These are phyloP conservation scores for Mactra quadrangularis DNA, from an alignment of 1,140 invertebrate genomes.

Conservation along the genomic window DNA sequence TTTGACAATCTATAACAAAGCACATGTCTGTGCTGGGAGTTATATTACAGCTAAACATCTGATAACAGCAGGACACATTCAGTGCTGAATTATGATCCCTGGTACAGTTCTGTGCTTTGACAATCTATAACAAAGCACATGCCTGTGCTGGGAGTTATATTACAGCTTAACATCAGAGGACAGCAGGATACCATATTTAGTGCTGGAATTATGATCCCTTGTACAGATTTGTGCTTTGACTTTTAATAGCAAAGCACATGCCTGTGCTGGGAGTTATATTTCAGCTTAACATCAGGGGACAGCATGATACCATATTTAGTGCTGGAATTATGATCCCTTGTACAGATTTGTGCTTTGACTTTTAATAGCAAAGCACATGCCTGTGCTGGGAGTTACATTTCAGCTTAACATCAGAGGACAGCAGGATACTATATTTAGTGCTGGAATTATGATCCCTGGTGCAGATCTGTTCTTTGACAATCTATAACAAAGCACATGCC, in stretches of 20 bases:
- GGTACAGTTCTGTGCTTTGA: too few species aligned
- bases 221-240: constrained; percentile 14
- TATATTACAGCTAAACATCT: too few species aligned
- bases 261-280: constrained; percentile 34
- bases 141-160: constrained; percentile 20
- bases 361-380: background rate
- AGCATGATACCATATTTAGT: background rate
- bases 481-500: too few species aligned
- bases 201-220: background rate
- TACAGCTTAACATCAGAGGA: background rate
- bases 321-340: background rate
- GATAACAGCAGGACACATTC: too few species aligned
- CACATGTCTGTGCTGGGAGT: too few species aligned
- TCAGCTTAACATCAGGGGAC: background rate
- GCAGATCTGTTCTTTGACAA: too few species aligned
- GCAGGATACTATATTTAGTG: background rate
- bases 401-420: too few species aligned
- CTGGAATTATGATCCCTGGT: background rate
- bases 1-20: too few species aligned
- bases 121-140: background rate
- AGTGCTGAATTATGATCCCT: background rate
- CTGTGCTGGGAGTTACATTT: constrained; percentile 3
- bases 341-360: background rate
- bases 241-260: constrained; percentile 8
- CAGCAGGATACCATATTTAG: background rate